Conservation (phyloP, 2,113 vertebrate genomes). For the Neolamprologus falcicula region DNA sequence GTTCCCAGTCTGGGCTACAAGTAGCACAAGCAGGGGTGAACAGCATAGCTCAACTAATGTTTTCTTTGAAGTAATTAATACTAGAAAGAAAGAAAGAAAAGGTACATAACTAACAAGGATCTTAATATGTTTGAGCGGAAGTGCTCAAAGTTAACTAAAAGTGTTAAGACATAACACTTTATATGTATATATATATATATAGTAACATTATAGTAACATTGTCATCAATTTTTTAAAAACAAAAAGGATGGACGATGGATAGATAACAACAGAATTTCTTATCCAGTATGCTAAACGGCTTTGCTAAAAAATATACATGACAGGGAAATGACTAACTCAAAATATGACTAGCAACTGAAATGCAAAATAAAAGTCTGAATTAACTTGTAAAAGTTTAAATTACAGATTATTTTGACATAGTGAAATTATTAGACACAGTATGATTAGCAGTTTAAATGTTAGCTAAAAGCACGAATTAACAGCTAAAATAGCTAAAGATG, state of each 20-base stretch:
- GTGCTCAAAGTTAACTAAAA: background rate
- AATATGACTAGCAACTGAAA: background rate
- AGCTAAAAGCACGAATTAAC: background rate
- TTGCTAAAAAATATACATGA: background rate
- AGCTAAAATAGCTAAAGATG: background rate
- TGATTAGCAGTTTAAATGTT: background rate
- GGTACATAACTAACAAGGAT: too few species aligned
- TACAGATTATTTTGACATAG: background rate
- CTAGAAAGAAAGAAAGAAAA: background rate
- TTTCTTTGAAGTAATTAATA: background rate
- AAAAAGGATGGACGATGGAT: background rate
- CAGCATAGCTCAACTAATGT: background rate
- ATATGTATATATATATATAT: background rate
- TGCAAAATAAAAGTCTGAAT: background rate
- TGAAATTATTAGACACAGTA: background rate
- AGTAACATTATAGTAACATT: background rate
- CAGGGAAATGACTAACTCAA: background rate
- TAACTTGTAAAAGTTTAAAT: background rate
- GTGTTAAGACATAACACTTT: background rate
- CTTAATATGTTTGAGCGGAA: background rate
- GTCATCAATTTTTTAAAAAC: background rate
- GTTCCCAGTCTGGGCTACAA: background rate
- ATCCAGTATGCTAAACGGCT: background rate
- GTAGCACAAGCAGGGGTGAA: background rate
- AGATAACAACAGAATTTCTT: background rate